Percentiles rank a stretch among this genome's conserved stretches.
phyloP scores from a whole-genome alignment of 1,140 invertebrate genomes.

The Fopius arisanus region DNA sequence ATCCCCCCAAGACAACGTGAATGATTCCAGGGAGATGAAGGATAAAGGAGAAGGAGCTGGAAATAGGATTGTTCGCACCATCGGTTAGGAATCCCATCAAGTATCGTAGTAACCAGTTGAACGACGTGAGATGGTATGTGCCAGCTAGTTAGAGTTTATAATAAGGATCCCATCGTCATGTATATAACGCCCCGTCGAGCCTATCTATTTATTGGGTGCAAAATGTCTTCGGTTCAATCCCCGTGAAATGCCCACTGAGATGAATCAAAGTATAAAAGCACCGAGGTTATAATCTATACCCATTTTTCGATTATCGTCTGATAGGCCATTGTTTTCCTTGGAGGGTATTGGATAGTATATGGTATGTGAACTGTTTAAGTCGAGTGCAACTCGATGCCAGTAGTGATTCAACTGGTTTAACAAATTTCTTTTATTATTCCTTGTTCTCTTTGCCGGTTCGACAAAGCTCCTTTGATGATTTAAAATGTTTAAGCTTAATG shows the following conservation, averaged over 20 bases:
- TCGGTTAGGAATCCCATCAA: conserved; percentile 67
- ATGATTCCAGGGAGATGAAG: conserved; percentile 55
- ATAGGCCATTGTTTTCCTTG: neutral
- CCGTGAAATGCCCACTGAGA: conserved; percentile 57
- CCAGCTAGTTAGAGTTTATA: conserved; percentile 66
- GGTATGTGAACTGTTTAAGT: conserved; percentile 47
- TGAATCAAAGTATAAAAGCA: neutral
- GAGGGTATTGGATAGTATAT: neutral
- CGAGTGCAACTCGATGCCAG: conserved; percentile 30
- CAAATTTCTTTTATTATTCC: neutral
- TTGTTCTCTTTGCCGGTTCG: neutral
- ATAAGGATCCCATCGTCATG: conserved; percentile 60
- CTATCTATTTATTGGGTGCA: conserved; percentile 66
- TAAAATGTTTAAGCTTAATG: neutral
- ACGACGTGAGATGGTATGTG: conserved; percentile 29
- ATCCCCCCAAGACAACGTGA: conserved; percentile 38
- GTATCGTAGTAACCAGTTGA: conserved; percentile 52
- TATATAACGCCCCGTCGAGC: conserved; percentile 58
- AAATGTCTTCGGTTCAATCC: conserved; percentile 65
- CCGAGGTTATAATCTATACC: neutral
- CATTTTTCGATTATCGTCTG: neutral
- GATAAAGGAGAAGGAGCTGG: conserved; percentile 35
- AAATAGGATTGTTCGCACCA: conserved; percentile 66
- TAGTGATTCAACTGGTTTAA: neutral
- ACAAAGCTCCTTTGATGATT: neutral